Base-by-base conservation (phyloP, 2,797 vertebrate species). In the Anguilla obscura region DNA sequence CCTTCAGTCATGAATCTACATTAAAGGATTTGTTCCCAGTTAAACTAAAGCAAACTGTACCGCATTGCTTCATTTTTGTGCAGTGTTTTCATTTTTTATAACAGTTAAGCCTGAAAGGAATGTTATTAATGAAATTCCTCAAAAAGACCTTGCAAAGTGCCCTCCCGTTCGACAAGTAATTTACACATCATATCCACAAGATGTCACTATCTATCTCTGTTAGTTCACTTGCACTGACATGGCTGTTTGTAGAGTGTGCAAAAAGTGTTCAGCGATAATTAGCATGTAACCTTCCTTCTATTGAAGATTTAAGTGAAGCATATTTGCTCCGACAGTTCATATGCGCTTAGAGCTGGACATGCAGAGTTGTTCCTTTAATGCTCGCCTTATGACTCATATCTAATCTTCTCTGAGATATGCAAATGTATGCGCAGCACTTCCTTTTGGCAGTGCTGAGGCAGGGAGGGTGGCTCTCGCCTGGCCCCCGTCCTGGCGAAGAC, bases 131-230 rank as follows among this genome's bases (percentile, higher is more conserved):
- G 40, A 24, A 82, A 14, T 50, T 82, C 40, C 79, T 24, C n/a
- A 14, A 82, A 50, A 82, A n/a, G 21, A 8, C 36, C 5, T 18
- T 16, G 30, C 74, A 79, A 16, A 21, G 14, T 33, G 16, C 27
- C 4, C 74, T 10, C 33, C 16, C 71, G 36, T 45, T 45, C 5
- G 5, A 79, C 74, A 24, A 12, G 45, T 50, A n/a, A 48, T 50
- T 82, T 48, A 24, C 76, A 12, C 21, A 50, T 50, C 79, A 48
- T 63, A 14, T n/a, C 87, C 82, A 84, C 80, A 56, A 71, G 87
- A 52, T 84, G 87, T 83, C 87, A 18, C 80, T 88, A 63, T 84
- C 27, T 74, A 50, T 58, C 58, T 87, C 79, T 84, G 12, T 1
- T 45, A 85, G 82, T 71, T 36, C 52, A 50, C 27, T 40, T 14